These are phyloP conservation scores for Agrotis ipsilon DNA, from an alignment of 2,888 invertebrate genomes.

Conservation along the genomic window DNA sequence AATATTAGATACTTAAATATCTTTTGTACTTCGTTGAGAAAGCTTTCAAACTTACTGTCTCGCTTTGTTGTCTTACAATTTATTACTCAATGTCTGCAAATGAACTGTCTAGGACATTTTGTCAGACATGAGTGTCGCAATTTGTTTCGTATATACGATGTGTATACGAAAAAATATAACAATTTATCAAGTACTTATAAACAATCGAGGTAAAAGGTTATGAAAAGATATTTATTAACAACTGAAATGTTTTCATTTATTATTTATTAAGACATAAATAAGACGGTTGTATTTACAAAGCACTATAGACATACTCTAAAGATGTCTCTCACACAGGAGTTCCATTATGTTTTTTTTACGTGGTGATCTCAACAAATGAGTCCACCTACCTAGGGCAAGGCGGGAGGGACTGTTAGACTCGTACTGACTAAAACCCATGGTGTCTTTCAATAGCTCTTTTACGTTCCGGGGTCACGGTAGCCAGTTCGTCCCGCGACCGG, in stretches of 20 bases:
- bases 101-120: slow-evolving; percentile 10
- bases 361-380: no score
- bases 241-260: background rate
- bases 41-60: background rate
- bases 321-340: no score
- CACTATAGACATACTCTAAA: no score
- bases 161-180: slow-evolving; percentile 9
- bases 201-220: slow-evolving; percentile 8
- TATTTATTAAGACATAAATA: background rate
- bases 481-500: no score
- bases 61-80: slow-evolving; percentile 6
- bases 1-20: background rate
- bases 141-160: slow-evolving; percentile 25
- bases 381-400: no score
- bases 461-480: no score
- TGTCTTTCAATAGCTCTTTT: no score
- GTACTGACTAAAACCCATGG: no score
- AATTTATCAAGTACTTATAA: background rate
- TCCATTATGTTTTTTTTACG: no score
- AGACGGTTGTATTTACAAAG: background rate
- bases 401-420: no score
- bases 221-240: slow-evolving; percentile 8
- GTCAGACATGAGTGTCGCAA: slow-evolving; percentile 21
- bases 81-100: slow-evolving; percentile 24
- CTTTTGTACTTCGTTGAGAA: slow-evolving; percentile 6